Conservation (phyloP, 2,113 vertebrate genomes). For the Martes martes region DNA sequence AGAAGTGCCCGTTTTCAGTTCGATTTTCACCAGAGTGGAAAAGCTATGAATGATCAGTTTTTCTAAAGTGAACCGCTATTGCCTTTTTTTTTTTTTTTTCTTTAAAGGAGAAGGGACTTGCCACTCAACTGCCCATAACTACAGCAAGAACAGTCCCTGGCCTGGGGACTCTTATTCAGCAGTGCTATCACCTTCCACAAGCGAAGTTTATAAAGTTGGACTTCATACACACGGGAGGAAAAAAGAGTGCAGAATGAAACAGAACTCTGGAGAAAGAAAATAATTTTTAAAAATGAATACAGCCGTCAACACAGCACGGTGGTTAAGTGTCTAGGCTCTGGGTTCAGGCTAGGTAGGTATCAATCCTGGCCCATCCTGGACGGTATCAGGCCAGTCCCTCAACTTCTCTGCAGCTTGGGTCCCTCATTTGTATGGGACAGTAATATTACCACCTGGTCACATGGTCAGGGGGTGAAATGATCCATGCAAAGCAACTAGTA, state of each 20-base stretch:
- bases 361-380: neutral
- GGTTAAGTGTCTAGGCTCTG: neutral
- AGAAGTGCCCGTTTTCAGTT: slow-evolving; percentile 49
- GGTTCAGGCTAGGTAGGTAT: neutral
- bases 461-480: neutral
- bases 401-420: neutral
- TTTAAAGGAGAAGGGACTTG: slow-evolving; percentile 56
- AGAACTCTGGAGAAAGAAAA: slow-evolving; percentile 29
- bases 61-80: slow-evolving; percentile 47
- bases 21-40: slow-evolving; percentile 55
- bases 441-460: neutral
- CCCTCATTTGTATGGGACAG: neutral
- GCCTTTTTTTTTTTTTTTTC: neutral
- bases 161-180: slow-evolving; percentile 39
- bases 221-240: neutral
- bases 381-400: neutral
- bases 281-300: neutral
- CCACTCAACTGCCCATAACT: neutral
- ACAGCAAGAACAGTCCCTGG: neutral
- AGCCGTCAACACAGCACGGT: neutral
- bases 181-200: slow-evolving; percentile 21
- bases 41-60: slow-evolving; percentile 64
- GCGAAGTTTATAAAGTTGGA: slow-evolving; percentile 27
- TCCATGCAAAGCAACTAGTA: neutral
- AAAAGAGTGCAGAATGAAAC: slow-evolving; percentile 33